A percentile compares a stretch with the other conserved stretches of the same genome.
Conservation (phyloP, 2,797 vertebrate genomes). For the Megaceryle alcyon region DNA sequence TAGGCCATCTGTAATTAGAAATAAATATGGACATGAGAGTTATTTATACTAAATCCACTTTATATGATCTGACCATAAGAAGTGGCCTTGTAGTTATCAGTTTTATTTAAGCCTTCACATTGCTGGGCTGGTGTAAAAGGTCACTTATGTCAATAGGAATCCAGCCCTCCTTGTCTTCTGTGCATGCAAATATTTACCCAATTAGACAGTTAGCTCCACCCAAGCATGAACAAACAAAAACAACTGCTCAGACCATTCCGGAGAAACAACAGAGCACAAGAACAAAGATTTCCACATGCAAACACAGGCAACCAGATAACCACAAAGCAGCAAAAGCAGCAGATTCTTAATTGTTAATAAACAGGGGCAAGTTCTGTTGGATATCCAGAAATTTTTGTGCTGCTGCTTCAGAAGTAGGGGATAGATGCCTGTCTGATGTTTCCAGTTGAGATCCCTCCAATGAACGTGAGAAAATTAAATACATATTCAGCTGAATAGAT, state of each 20-base stretch:
- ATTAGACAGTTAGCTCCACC: constrained; percentile 53
- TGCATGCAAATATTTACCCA: constrained; percentile 35
- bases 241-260: constrained; percentile 58
- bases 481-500: neutral
- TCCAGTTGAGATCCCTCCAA: neutral
- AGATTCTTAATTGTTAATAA: neutral
- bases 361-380: neutral
- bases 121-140: neutral
- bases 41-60: neutral
- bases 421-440: neutral
- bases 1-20: neutral
- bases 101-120: neutral
- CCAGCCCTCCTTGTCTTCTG: neutral
- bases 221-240: constrained; percentile 38
- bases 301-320: neutral
- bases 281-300: constrained; percentile 33
- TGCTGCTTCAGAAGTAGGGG: neutral
- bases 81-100: neutral
- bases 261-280: constrained; percentile 3
- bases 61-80: neutral
- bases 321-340: neutral
- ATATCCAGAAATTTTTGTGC: neutral
- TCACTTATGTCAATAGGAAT: neutral
- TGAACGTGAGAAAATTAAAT: neutral
- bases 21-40: neutral